A percentile compares a stretch with the other conserved stretches of the same genome.
phyloP scores from a whole-genome alignment of 1,140 invertebrate genomes.

The Sycobia sp. region DNA sequence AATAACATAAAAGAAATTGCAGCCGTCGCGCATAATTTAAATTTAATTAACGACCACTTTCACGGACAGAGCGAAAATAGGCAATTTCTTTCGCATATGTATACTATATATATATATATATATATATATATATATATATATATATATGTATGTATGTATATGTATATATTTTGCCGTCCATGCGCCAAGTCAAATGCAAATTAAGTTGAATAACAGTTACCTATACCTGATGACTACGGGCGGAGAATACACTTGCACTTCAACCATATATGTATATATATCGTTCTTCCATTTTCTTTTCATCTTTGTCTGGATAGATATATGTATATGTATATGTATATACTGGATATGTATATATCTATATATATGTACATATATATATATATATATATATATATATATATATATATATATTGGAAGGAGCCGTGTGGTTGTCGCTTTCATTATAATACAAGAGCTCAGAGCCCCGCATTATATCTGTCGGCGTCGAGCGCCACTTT shows the following conservation, averaged over 20 bases:
- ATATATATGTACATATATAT: too few species aligned
- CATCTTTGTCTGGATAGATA: too few species aligned
- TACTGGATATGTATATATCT: too few species aligned
- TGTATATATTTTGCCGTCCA: not conserved
- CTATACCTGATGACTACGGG: not conserved
- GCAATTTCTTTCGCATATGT: not conserved
- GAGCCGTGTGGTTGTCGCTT: too few species aligned
- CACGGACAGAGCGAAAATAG: not conserved
- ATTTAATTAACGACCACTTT: conserved; percentile 20
- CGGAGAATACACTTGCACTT: too few species aligned
- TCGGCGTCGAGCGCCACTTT: too few species aligned
- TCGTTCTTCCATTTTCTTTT: too few species aligned
- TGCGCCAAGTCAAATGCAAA: conserved; percentile 19
- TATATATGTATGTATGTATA: not conserved
- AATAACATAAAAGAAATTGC: not conserved
- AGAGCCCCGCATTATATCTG: too few species aligned
- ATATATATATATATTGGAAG: too few species aligned
- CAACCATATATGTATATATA: too few species aligned
- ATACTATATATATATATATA: not conserved
- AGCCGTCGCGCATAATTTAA: conserved; percentile 4
- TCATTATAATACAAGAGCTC: too few species aligned
- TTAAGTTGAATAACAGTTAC: conserved; percentile 20
- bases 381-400: too few species aligned
- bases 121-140: not conserved
- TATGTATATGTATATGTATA: not conserved